Percentiles rank a stretch among this genome's conserved stretches.
phyloP scores from a whole-genome alignment of 2,888 invertebrate species.

The Scelioninae gen. 1 region DNA sequence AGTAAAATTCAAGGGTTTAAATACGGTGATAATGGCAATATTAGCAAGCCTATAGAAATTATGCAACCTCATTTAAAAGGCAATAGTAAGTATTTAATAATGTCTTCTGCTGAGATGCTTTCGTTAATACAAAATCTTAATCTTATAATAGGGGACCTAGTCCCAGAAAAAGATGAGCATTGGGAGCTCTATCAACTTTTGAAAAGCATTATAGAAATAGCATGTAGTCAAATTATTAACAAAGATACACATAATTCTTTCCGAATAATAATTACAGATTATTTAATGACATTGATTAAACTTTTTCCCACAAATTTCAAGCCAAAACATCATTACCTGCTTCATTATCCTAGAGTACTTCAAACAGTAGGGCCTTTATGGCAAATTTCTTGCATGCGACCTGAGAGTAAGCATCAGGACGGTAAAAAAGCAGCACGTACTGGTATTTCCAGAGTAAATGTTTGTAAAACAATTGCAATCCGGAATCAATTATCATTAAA shows the following conservation, averaged over 20 bases:
- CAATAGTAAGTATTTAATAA: too few species aligned
- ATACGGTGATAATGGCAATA: constrained; percentile 63
- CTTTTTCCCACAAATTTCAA: constrained; percentile 49
- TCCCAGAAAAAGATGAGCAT: constrained; percentile 58
- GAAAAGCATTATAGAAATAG: constrained; percentile 61
- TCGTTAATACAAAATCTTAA: constrained; percentile 62
- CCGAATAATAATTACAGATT: constrained; percentile 58
- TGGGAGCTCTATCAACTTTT: constrained; percentile 66
- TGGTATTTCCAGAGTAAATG: constrained; percentile 33
- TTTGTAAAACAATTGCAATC: constrained; percentile 54
- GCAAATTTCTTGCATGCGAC: constrained; percentile 55
- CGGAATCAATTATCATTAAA: constrained; percentile 54
- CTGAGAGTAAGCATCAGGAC: constrained; percentile 66
- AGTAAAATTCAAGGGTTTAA: constrained; percentile 66
- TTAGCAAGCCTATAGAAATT: constrained; percentile 65
- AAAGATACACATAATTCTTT: constrained; percentile 29
- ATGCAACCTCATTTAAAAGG: constrained; percentile 47
- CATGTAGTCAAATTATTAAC: constrained; percentile 40
- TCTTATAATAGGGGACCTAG: constrained; percentile 66
- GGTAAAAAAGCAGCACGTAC: constrained; percentile 45
- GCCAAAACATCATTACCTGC: constrained; percentile 67
- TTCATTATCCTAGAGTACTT: constrained; percentile 64
- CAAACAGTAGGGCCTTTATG: constrained; percentile 56
- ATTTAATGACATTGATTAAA: constrained; percentile 35
- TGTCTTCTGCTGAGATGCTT: too few species aligned